Percentiles rank a stretch among this genome's conserved stretches.
These are phyloP conservation scores for Diarsia dahlii DNA, from an alignment of 2,888 invertebrate species.

Conservation along the genomic window DNA sequence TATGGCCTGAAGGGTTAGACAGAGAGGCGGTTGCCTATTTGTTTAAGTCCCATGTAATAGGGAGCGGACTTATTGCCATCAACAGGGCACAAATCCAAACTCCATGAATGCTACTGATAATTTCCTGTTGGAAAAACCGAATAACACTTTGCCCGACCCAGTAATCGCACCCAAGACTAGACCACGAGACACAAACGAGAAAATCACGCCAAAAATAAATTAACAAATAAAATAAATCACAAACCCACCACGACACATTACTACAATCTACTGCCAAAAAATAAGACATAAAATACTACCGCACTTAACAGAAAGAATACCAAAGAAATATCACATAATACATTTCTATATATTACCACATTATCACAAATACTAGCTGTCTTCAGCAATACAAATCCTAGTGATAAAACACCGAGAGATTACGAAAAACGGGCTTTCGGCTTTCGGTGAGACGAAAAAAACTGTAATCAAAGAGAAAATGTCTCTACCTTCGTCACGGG, in stretches of 20 bases:
- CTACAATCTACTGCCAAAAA: conserved; percentile 42
- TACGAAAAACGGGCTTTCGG: conserved; percentile 34
- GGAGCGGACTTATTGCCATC: no score
- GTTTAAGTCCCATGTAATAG: no score
- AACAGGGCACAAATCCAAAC: no score
- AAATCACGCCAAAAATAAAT: conserved; percentile 2
- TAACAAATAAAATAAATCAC: conserved; percentile 37
- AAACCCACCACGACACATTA: conserved; percentile 15
- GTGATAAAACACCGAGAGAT: conserved; percentile 57
- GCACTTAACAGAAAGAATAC: conserved; percentile 37
- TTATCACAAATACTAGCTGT: conserved; percentile 47
- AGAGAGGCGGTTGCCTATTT: no score
- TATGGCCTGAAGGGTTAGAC: no score
- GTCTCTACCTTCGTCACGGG: conserved; percentile 59
- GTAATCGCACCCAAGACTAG: no score
- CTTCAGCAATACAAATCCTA: conserved; percentile 37
- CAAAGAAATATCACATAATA: conserved; percentile 40
- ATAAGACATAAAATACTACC: conserved; percentile 37
- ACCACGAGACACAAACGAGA: no score
- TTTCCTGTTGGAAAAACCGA: no score
- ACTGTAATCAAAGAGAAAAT: conserved; percentile 55
- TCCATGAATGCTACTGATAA: no score
- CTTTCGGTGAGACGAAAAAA: conserved; percentile 31
- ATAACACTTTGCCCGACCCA: no score
- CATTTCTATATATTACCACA: conserved; percentile 36